These are phyloP conservation scores for Hydrochoerus hydrochaeris DNA, from an alignment of 2,113 vertebrate species.

Conservation along the genomic window DNA sequence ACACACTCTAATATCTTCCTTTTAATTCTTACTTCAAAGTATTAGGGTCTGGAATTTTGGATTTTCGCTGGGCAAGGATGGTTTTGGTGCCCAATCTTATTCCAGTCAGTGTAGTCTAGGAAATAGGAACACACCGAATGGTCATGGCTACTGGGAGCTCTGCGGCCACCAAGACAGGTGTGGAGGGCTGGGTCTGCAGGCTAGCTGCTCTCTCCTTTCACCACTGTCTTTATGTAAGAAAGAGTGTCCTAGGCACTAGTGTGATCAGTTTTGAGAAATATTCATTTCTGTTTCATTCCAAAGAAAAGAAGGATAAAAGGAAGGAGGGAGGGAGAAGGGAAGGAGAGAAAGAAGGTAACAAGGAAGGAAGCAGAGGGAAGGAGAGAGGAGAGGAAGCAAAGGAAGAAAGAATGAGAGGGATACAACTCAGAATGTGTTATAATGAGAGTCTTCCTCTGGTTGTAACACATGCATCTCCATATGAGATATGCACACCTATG, in stretches of 20 bases:
- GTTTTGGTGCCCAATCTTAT: not conserved
- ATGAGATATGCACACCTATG: accelerated
- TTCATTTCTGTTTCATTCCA: not conserved
- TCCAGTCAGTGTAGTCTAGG: not conserved
- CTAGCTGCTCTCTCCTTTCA: accelerated
- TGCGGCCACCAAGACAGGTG: not conserved
- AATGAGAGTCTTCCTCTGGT: not conserved
- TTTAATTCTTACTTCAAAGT: not conserved
- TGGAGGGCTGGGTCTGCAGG: not conserved
- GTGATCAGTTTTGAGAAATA: constrained; percentile 15
- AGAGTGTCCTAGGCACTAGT: not conserved
- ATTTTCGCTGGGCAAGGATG: not conserved
- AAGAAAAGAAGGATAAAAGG: not conserved
- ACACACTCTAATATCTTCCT: not conserved
- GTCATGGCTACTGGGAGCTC: not conserved
- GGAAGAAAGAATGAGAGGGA: not conserved
- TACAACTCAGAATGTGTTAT: not conserved
- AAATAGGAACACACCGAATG: accelerated
- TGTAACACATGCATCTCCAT: not conserved
- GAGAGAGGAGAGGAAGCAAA: too few species aligned
- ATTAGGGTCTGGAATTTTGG: not conserved
- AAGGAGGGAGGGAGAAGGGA: not conserved
- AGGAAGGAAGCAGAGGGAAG: too few species aligned
- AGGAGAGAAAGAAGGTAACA: not conserved
- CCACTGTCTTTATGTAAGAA: not conserved